Base-by-base conservation (phyloP, 2,888 invertebrate species). In the Cataglyphis altisquamis region DNA sequence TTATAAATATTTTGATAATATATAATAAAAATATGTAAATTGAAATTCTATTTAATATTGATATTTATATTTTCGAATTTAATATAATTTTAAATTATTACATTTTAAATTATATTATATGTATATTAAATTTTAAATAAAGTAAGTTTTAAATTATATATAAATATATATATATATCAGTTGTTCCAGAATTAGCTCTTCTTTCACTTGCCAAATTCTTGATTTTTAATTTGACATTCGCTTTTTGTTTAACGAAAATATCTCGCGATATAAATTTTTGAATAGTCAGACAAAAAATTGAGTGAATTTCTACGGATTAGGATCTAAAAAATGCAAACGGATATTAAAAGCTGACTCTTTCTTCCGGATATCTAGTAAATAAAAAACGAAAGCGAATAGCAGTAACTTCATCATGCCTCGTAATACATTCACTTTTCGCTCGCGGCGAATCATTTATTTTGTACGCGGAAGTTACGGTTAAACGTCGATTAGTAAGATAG, bases 341-440 rank as follows among this genome's bases (percentile, higher is more conserved):
- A n/a, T 29, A n/a, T 4, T 15, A 12, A 70, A 78, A 45, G 4
- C 8, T 18, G 25, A 15, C 32, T 41, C 32, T 68, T 60, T 41
- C 32, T 68, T 68, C 29, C 60, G 70, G 32, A 78, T 45, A 41
- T 78, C 45, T 36, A 45, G 12, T 18, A 32, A 41, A 57, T 48
- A 18, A 60, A 25, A 60, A 45, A 45, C 10, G 72, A 45, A 66
- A 68, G 60, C 57, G 32, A 78, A 67, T 57, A 78, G 15, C 66
- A 21, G 36, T 55, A 55, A 60, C 12, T 41, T 60, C n/a, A 78
- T 78, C 68, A 32, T 6, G 55, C 9, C 6, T 70, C 36, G 18
- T 70, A 78, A 78, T 48, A 48, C 78, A 57, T 70, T 80, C 60
- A 70, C 78, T 70, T 80, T 80, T 80, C 32, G 70, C 45, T 45